phyloP scores from a whole-genome alignment of 2,888 invertebrate species.

The Arctia plantaginis region DNA sequence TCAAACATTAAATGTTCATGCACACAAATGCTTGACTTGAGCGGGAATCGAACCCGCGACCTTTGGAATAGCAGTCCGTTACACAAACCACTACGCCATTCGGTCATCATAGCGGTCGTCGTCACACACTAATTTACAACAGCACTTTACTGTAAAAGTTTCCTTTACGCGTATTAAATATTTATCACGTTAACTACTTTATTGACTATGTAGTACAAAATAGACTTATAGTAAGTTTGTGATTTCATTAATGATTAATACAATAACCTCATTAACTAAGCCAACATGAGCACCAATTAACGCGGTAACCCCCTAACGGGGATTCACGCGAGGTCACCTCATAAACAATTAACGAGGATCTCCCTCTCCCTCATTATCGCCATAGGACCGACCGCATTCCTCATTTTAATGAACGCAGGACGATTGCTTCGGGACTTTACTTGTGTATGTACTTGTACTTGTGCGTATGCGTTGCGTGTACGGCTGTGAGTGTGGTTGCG shows the following conservation, averaged over 20 bases:
- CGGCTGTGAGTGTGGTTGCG: not conserved
- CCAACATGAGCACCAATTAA: constrained; percentile 22
- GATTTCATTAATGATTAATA: not conserved
- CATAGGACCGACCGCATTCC: constrained; percentile 19
- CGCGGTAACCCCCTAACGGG: constrained; percentile 6
- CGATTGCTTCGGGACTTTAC: constrained; percentile 21
- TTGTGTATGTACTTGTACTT: not conserved
- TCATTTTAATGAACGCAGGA: constrained; percentile 37
- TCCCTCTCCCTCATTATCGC: constrained; percentile 13
- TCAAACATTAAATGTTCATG: too few relatives aligned
- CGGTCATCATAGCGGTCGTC: too few relatives aligned
- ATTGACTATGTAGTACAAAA: not conserved
- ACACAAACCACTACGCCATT: too few relatives aligned
- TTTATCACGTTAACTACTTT: not conserved
- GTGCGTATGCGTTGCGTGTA: too few relatives aligned
- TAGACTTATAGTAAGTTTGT: not conserved
- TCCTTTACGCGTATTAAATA: not conserved
- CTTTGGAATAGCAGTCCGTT: too few relatives aligned
- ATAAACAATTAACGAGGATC: constrained; percentile 25
- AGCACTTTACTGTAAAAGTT: not conserved
- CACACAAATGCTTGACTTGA: too few relatives aligned
- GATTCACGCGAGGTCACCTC: constrained; percentile 16
- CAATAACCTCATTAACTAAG: constrained; percentile 5
- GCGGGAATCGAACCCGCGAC: too few relatives aligned
- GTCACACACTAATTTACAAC: too few relatives aligned